These are phyloP conservation scores for Cephus rjabovi DNA, from an alignment of 2,888 invertebrate genomes.

Conservation along the genomic window DNA sequence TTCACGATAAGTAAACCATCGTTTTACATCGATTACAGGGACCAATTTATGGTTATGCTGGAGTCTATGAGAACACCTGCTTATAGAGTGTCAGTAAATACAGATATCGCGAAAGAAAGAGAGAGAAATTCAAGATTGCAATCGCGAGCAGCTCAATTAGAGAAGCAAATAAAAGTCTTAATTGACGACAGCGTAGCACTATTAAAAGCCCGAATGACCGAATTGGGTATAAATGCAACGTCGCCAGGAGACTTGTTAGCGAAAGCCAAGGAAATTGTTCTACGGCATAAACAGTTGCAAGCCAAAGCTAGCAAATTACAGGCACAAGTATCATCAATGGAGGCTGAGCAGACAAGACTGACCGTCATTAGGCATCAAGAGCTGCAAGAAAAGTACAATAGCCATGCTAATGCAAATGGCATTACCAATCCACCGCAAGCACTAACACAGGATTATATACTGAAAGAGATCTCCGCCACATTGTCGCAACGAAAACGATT, in stretches of 20 bases:
- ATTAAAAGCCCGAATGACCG: conserved; percentile 89
- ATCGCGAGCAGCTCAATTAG: conserved; percentile 88
- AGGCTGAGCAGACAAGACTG: conserved; percentile 81
- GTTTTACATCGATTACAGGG: conserved; percentile 65
- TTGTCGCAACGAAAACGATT: conserved; percentile 86
- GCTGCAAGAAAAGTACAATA: conserved; percentile 78
- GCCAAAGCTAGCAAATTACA: conserved; percentile 89
- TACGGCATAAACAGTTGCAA: conserved; percentile 92
- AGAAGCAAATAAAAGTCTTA: conserved; percentile 91
- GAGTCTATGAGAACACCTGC: conserved; percentile 85
- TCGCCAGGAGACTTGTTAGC: conserved; percentile 87
- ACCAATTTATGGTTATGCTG: conserved; percentile 87
- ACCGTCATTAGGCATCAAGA: conserved; percentile 81
- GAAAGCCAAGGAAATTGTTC: conserved; percentile 92
- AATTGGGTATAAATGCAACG: conserved; percentile 89
- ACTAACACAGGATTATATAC: conserved; percentile 83
- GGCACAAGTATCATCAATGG: conserved; percentile 80
- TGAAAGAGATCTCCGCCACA: conserved; percentile 88
- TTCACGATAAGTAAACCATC: neutral
- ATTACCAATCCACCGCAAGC: conserved; percentile 73
- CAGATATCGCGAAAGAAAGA: conserved; percentile 85
- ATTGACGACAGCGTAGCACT: conserved; percentile 92
- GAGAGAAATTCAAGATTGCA: conserved; percentile 85
- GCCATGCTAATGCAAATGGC: conserved; percentile 69
- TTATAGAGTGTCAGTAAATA: conserved; percentile 78